These are phyloP conservation scores for Pipistrellus nathusii DNA, from an alignment of 2,797 vertebrate species.

Conservation along the genomic window DNA sequence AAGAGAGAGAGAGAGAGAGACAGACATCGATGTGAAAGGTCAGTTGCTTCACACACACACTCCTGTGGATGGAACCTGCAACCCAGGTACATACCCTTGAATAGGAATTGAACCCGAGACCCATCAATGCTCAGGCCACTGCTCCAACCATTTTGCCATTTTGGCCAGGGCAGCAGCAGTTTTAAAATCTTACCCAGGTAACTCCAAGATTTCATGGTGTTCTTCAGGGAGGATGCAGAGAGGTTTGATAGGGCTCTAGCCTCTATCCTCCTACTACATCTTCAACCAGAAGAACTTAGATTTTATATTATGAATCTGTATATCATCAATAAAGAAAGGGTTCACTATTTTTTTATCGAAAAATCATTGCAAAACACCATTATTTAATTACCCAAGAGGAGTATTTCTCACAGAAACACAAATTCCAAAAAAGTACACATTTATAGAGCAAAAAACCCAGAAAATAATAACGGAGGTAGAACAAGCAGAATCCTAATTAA, in stretches of 20 bases:
- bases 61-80: no score
- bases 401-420: not conserved
- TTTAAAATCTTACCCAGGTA: not conserved
- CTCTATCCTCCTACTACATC: not conserved
- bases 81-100: no score
- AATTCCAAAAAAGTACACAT: not conserved
- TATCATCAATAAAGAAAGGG: not conserved
- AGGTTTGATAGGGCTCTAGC: not conserved
- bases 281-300: not conserved
- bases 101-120: no score
- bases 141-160: no score
- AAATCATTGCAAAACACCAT: not conserved
- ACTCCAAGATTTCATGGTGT: not conserved
- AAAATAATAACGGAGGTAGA: not conserved
- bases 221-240: not conserved
- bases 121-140: no score
- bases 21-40: no score
- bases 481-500: not conserved
- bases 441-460: not conserved
- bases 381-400: not conserved
- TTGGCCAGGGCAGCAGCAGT: not conserved
- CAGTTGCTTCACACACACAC: no score
- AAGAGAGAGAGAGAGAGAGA: no score
- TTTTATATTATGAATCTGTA: not conserved
- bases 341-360: not conserved